Percentiles rank a stretch among this genome's conserved stretches.
Evolutionary conservation across 2,113 vertebrate genomes (phyloP).

Genomic region (Hemichromis elongatus): DNA sequence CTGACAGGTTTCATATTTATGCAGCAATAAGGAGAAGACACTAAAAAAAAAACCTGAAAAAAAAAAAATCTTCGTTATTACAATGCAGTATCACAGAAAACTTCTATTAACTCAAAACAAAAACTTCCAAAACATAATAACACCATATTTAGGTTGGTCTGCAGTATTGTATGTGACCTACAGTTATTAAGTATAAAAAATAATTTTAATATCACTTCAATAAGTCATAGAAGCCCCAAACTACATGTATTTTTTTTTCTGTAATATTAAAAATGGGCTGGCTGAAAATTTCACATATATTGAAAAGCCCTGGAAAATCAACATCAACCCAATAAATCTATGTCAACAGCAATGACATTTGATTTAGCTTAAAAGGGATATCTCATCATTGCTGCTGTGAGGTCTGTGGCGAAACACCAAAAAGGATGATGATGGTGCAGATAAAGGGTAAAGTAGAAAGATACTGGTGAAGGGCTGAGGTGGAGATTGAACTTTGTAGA

Average conservation of each 20-base stretch:
- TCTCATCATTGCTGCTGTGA: constrained; percentile 49
- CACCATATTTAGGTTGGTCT: background rate
- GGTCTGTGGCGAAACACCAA: constrained; percentile 16
- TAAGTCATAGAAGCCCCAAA: constrained; percentile 45
- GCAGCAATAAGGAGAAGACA: background rate
- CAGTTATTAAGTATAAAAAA: constrained; percentile 28
- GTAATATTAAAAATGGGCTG: constrained; percentile 64
- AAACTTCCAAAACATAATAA: background rate
- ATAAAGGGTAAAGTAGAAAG: background rate
- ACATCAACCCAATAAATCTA: constrained; percentile 66
- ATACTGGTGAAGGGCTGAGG: background rate
- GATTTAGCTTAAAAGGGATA: constrained; percentile 66
- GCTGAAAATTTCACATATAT: constrained; percentile 60
- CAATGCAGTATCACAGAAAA: background rate
- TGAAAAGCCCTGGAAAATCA: constrained; percentile 61
- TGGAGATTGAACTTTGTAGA: background rate
- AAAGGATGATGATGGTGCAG: constrained; percentile 6
- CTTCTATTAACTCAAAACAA: background rate
- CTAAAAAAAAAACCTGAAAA: background rate
- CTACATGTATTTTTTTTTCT: constrained; percentile 38
- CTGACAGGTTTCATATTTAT: background rate
- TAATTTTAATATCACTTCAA: constrained; percentile 59
- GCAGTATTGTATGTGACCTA: background rate
- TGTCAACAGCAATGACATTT: constrained; percentile 74
- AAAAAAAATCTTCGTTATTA: background rate